A percentile compares a stretch with the other conserved stretches of the same genome.
Conservation (phyloP, 1,140 invertebrate species). For the Eumaeus atala region DNA sequence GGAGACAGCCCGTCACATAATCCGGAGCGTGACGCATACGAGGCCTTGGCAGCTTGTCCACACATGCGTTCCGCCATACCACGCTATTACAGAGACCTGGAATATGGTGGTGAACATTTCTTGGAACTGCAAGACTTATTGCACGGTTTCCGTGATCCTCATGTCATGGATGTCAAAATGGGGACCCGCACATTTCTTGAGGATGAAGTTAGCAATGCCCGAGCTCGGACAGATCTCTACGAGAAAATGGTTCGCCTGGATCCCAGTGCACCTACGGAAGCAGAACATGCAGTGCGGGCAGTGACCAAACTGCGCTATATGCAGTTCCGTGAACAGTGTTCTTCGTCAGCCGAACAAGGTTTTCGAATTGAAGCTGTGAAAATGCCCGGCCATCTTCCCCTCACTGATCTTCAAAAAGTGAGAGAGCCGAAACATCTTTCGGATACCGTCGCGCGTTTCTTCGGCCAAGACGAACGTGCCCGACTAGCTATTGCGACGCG, state of each 20-base stretch:
- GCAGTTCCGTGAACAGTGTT: constrained; percentile 95
- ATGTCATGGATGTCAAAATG: constrained; percentile 96
- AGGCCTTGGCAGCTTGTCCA: constrained; percentile 84
- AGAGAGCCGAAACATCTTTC: constrained; percentile 85
- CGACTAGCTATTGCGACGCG: constrained; percentile 81
- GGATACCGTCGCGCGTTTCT: constrained; percentile 86
- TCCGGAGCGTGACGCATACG: constrained; percentile 86
- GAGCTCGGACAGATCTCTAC: constrained; percentile 86
- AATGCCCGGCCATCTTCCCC: constrained; percentile 81
- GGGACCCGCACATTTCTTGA: constrained; percentile 95
- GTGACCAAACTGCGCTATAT: constrained; percentile 96
- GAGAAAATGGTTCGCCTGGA: constrained; percentile 96
- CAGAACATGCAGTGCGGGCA: constrained; percentile 85
- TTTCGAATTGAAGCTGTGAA: constrained; percentile 98
- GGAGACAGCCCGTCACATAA: constrained; percentile 81
- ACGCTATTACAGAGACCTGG: constrained; percentile 89
- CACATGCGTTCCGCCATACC: constrained; percentile 86
- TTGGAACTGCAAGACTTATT: constrained; percentile 93
- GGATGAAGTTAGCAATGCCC: constrained; percentile 91
- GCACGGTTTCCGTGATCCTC: constrained; percentile 88
- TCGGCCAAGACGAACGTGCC: constrained; percentile 80
- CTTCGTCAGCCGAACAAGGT: constrained; percentile 92
- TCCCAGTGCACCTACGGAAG: constrained; percentile 86
- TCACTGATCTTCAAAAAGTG: constrained; percentile 86
- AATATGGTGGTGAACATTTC: constrained; percentile 89